These are phyloP conservation scores for Platanista minor DNA, from an alignment of 2,113 vertebrate species.

Conservation along the genomic window DNA sequence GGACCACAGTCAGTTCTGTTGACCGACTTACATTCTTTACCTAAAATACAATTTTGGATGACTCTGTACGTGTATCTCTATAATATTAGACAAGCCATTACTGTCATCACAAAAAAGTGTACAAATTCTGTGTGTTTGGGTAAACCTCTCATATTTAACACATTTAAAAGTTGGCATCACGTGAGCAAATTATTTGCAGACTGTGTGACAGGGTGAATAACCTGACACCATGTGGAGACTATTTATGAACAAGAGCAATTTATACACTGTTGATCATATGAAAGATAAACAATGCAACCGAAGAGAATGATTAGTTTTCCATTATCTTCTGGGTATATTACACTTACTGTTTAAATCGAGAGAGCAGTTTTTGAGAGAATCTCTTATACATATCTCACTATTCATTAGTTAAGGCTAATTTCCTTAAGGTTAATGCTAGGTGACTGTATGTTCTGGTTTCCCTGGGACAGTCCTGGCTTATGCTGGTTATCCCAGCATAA, in stretches of 20 bases:
- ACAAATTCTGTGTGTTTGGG: slow-evolving; percentile 21
- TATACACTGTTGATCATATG: slow-evolving; percentile 41
- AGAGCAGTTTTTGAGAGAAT: not conserved
- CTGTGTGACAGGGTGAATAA: slow-evolving; percentile 53
- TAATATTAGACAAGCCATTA: not conserved
- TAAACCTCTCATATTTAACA: slow-evolving; percentile 49
- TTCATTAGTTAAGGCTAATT: not conserved
- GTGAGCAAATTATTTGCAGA: slow-evolving; percentile 65
- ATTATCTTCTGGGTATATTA: slow-evolving; percentile 46
- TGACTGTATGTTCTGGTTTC: not conserved
- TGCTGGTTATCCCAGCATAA: not conserved
- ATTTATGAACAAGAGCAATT: slow-evolving; percentile 59
- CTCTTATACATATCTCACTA: not conserved
- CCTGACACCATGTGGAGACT: slow-evolving; percentile 61
- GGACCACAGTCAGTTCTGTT: not conserved
- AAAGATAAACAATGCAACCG: slow-evolving; percentile 53
- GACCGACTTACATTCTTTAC: not conserved
- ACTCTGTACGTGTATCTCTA: not conserved
- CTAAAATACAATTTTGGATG: not conserved
- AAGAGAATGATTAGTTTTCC: slow-evolving; percentile 48
- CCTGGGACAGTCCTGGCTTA: not conserved
- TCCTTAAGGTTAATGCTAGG: not conserved
- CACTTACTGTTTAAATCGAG: slow-evolving; percentile 33
- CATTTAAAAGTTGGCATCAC: slow-evolving; percentile 55
- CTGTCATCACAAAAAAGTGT: not conserved